Conservation (phyloP, 2,888 invertebrate genomes). For the Trichacis sp. region DNA sequence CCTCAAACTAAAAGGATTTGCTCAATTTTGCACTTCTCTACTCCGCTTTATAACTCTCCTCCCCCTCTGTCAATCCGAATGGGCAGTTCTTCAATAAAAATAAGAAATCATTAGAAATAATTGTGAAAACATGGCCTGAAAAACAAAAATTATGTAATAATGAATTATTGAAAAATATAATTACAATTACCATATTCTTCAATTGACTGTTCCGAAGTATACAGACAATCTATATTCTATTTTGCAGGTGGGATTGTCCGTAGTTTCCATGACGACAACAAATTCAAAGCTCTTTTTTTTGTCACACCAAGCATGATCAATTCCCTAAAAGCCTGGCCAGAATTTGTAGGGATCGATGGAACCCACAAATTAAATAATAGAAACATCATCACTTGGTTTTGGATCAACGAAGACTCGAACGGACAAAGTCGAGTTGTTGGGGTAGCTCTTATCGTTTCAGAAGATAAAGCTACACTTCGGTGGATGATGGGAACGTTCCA, state of each 20-base stretch:
- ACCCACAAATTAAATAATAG: conserved; percentile 32
- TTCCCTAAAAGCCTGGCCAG: conserved; percentile 24
- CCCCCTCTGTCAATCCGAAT: no score
- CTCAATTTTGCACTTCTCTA: no score
- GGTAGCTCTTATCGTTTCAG: conserved; percentile 24
- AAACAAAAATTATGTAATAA: no score
- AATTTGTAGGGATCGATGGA: conserved; percentile 30
- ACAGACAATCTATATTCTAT: no score
- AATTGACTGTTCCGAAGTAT: no score
- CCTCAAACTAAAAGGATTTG: no score
- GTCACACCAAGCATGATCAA: conserved; percentile 29
- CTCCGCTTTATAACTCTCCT: no score
- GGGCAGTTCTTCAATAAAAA: no score
- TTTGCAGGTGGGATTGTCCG: conserved; percentile 6
- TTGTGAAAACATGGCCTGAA: no score
- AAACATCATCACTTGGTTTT: conserved; percentile 22
- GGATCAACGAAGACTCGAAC: conserved; percentile 26
- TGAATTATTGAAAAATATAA: no score
- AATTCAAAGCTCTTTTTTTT: conserved; percentile 33
- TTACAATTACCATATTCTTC: no score
- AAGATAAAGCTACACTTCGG: conserved; percentile 15
- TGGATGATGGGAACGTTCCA: conserved; percentile 32
- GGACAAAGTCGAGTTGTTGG: conserved; percentile 23
- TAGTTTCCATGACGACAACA: conserved; percentile 8
- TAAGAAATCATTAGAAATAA: no score